These are phyloP conservation scores for Mystacides longicornis DNA, from an alignment of 2,888 invertebrate species.

Conservation along the genomic window DNA sequence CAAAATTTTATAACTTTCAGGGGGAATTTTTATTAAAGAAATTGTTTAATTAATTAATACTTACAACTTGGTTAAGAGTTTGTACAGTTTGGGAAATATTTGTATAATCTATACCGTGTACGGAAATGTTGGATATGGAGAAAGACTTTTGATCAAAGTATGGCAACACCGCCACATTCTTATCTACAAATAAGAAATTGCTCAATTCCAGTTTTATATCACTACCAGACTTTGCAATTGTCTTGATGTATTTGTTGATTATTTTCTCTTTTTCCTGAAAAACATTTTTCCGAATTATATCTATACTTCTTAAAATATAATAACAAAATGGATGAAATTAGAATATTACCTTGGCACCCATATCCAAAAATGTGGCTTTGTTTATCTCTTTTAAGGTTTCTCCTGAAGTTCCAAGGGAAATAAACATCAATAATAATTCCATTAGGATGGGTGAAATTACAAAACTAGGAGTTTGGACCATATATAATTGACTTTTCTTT, in stretches of 20 bases:
- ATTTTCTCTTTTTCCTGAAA: conserved; percentile 35
- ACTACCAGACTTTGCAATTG: conserved; percentile 33
- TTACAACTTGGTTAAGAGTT: too few relatives aligned
- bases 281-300: background rate
- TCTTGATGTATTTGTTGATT: conserved; percentile 32
- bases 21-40: too few relatives aligned
- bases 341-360: conserved; percentile 32
- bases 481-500: conserved; percentile 5
- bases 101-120: conserved; percentile 15
- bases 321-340: background rate
- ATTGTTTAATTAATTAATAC: too few relatives aligned
- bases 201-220: conserved; percentile 36
- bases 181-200: conserved; percentile 34
- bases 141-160: conserved; percentile 30
- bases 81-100: too few relatives aligned
- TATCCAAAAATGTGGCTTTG: conserved; percentile 30
- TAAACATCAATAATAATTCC: conserved; percentile 34
- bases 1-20: background rate
- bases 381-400: conserved; percentile 36
- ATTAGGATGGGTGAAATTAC: conserved; percentile 40
- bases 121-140: conserved; percentile 12
- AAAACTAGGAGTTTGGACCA: conserved; percentile 33
- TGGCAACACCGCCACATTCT: conserved; percentile 28
- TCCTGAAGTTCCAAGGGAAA: conserved; percentile 37
- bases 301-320: background rate